Evolutionary conservation across 2,797 vertebrate genomes (phyloP).

Genomic region (Eulemur mongoz): DNA sequence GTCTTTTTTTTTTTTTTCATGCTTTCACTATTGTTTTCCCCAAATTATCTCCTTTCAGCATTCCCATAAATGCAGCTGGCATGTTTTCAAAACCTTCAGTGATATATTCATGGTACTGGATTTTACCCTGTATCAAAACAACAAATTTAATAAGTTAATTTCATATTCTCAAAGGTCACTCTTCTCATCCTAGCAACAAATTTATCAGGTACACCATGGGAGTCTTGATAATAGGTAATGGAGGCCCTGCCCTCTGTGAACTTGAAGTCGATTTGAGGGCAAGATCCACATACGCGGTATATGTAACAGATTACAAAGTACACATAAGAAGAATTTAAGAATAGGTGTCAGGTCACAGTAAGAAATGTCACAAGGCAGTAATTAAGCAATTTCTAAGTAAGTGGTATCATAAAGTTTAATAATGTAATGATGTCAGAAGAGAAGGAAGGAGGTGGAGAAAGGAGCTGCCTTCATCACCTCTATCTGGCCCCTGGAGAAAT

Average conservation of each 20-base stretch:
- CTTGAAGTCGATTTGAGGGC: background rate
- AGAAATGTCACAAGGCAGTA: background rate
- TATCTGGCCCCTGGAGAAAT: background rate
- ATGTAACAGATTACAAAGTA: background rate
- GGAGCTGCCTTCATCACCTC: background rate
- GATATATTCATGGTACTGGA: constrained; percentile 88
- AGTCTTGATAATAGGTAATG: background rate
- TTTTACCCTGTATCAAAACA: constrained; percentile 88
- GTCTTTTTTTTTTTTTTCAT: constrained; percentile 78
- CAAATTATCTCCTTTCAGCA: constrained; percentile 91
- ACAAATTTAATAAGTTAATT: background rate
- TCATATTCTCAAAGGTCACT: background rate
- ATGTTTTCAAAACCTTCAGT: constrained; percentile 93
- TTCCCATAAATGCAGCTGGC: constrained; percentile 93
- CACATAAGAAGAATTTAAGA: background rate
- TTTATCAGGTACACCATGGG: background rate
- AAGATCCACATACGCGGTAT: background rate
- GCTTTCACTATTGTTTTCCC: constrained; percentile 91
- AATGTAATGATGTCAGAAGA: background rate
- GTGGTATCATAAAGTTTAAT: background rate
- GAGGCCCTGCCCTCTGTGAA: background rate
- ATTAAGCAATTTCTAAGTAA: background rate
- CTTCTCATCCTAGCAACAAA: background rate
- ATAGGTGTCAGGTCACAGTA: background rate
- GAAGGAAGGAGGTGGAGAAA: background rate